These are phyloP conservation scores for Orthosia incerta DNA, from an alignment of 2,888 invertebrate species.

Conservation along the genomic window DNA sequence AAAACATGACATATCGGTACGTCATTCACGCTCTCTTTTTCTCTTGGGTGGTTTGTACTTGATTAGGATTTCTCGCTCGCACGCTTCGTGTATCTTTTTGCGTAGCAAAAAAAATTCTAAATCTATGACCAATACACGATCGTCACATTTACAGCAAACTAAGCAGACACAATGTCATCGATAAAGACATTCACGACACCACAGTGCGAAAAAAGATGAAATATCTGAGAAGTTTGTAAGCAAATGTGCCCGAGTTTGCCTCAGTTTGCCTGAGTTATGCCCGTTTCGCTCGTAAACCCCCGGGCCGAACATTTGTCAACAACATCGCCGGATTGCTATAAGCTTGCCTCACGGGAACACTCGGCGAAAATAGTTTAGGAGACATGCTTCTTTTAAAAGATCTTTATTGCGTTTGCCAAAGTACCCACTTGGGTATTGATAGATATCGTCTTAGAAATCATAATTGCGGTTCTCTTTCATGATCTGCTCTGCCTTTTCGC, in stretches of 20 bases:
- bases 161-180: slow-evolving; percentile 46
- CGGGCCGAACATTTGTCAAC: slow-evolving; percentile 64
- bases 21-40: too few species aligned
- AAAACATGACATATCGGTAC: too few species aligned
- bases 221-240: slow-evolving; percentile 61
- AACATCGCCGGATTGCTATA: slow-evolving; percentile 59
- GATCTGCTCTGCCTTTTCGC: too few species aligned
- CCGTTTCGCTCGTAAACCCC: slow-evolving; percentile 48
- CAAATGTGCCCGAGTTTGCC: slow-evolving; percentile 57
- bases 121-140: slow-evolving; percentile 3
- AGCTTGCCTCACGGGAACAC: slow-evolving; percentile 58
- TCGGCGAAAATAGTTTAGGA: slow-evolving; percentile 50
- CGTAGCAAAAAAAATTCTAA: too few species aligned
- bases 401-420: not conserved
- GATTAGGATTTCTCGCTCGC: too few species aligned
- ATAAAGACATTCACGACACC: slow-evolving; percentile 46
- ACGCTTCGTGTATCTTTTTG: too few species aligned
- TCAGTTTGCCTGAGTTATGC: slow-evolving; percentile 37
- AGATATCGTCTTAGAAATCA: too few species aligned
- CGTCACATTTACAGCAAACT: slow-evolving; percentile 20
- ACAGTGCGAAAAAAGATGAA: slow-evolving; percentile 54
- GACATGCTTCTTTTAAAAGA: slow-evolving; percentile 14
- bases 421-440: not conserved
- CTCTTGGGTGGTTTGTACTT: too few species aligned
- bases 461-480: too few species aligned